phyloP scores from a whole-genome alignment of 2,113 vertebrate species.

The Fregata magnificens region DNA sequence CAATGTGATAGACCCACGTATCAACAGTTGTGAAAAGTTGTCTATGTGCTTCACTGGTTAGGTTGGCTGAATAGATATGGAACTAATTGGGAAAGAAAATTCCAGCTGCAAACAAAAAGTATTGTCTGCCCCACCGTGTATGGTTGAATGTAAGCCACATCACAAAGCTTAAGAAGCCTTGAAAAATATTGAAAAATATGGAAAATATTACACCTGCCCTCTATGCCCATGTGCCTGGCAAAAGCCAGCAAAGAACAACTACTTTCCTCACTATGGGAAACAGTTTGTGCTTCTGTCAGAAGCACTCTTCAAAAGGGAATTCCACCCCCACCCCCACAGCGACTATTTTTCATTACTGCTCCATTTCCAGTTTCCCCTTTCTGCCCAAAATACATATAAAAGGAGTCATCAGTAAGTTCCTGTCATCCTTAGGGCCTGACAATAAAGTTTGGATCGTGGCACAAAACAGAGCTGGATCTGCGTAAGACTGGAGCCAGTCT shows the following conservation, averaged over 20 bases:
- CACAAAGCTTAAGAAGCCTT: not conserved
- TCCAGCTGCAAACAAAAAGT: not conserved
- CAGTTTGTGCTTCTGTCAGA: not conserved
- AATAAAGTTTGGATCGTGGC: not conserved
- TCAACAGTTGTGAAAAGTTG: not conserved
- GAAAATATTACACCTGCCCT: not conserved
- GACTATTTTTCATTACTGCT: not conserved
- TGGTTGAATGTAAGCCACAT: not conserved
- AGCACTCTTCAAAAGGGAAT: not conserved
- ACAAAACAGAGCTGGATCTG: not conserved
- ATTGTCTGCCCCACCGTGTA: not conserved
- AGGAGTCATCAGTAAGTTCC: not conserved
- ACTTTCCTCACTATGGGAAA: not conserved
- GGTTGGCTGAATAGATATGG: not conserved
- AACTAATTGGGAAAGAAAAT: not conserved
- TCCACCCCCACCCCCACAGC: not conserved
- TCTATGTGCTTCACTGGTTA: not conserved
- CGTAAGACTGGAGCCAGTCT: not conserved
- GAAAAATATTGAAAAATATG: not conserved
- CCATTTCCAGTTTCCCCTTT: not conserved
- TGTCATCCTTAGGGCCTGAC: not conserved
- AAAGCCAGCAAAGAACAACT: not conserved
- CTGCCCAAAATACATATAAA: not conserved
- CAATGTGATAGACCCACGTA: not conserved
- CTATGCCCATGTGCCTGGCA: not conserved